phyloP scores from a whole-genome alignment of 2,797 vertebrate genomes.

The Myripristis jacobus region DNA sequence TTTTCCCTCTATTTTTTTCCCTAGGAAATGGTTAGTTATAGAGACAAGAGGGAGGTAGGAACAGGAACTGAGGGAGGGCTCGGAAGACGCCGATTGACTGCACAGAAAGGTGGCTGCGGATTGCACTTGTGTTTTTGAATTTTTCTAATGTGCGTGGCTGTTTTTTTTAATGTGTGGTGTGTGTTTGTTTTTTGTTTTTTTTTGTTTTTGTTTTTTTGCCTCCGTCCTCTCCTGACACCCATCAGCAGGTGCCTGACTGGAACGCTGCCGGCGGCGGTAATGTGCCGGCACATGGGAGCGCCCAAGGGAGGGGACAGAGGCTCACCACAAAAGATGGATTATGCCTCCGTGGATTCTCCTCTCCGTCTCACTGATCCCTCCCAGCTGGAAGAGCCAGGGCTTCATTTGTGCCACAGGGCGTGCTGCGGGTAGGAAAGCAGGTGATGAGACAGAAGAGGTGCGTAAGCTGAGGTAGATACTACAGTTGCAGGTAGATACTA shows the following conservation, averaged over 20 bases:
- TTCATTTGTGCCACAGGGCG: conserved; percentile 6
- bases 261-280: neutral
- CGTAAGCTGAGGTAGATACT: neutral
- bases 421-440: neutral
- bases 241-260: conserved; percentile 30
- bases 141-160: conserved; percentile 6
- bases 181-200: too few species aligned
- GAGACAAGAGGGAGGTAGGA: conserved; percentile 28
- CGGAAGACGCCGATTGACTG: conserved; percentile 52
- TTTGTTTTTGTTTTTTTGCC: too few species aligned
- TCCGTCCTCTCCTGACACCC: conserved; percentile 30
- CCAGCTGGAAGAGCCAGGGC: neutral
- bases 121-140: neutral
- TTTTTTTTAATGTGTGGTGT: neutral
- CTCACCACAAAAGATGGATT: neutral
- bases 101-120: conserved; percentile 2
- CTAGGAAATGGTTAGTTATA: conserved; percentile 41
- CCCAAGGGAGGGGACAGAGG: neutral
- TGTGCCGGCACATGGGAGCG: conserved; percentile 7
- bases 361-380: conserved; percentile 8
- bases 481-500: neutral
- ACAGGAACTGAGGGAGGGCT: neutral
- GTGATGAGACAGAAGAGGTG: too few species aligned
- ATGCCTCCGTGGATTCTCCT: neutral
- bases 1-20: conserved; percentile 50